These are phyloP conservation scores for Dendronephthya gigantea DNA, from an alignment of 64 coral and sea anemone species.

Conservation along the genomic window DNA sequence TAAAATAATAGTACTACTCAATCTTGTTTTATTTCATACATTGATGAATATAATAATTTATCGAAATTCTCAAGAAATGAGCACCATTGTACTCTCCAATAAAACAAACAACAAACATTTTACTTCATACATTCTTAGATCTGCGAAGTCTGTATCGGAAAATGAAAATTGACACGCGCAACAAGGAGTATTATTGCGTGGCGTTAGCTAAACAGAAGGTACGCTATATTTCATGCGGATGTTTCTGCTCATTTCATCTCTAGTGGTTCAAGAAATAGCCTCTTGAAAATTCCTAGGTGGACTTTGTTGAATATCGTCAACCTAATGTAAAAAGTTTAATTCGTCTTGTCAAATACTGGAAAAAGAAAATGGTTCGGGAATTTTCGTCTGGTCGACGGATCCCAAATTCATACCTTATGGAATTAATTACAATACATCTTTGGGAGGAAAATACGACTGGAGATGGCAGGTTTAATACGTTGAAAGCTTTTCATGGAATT, in stretches of 20 bases:
- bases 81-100: too few species aligned
- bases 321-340: slow-evolving; percentile 52
- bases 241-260: too few species aligned
- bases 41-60: too few species aligned
- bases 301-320: slow-evolving; percentile 30
- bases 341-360: slow-evolving; percentile 64
- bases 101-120: too few species aligned
- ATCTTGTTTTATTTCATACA: neutral
- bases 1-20: neutral
- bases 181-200: too few species aligned
- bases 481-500: neutral
- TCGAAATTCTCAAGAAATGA: too few species aligned
- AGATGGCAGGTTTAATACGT: neutral
- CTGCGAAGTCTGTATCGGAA: too few species aligned
- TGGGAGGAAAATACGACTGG: neutral
- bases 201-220: too few species aligned
- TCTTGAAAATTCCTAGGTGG: slow-evolving; percentile 9
- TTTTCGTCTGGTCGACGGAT: neutral
- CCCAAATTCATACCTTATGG: slow-evolving; percentile 24
- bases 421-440: slow-evolving; percentile 33
- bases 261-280: too few species aligned
- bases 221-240: too few species aligned
- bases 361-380: slow-evolving; percentile 17
- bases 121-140: too few species aligned
- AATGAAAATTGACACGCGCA: too few species aligned